Evolutionary conservation across 2,797 vertebrate species (phyloP), one percentile per base, ranked within the genome.

Genomic region (Amblyopsis hoosieri): DNA sequence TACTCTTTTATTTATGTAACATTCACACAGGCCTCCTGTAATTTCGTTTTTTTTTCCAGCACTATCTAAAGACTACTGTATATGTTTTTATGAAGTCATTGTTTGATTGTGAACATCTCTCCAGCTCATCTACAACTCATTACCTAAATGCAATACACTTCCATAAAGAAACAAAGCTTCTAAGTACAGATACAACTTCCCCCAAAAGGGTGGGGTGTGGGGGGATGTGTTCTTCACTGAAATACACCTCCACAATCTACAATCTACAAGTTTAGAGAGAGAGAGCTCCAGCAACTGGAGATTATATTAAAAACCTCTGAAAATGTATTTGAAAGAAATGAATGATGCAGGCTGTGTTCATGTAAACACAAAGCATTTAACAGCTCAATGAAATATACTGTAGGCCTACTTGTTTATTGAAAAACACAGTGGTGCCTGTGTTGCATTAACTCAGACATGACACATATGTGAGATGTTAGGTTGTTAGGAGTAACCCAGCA

Each of bases 401-500:
- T 23, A 23, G 19, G 19, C 19, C 19, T 23, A 17, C 12, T 31
- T 54, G 12, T 19, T 52, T 52, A 19, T 15, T 14, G 3, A 50
- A 50, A 14, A 37, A 37, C 33, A 4, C 12, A 69, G 76, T 58
- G 66, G 76, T 58, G 66, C 29, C 64, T 62, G 68, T 84, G 80
- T 66, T 75, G 75, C 54, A 51, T 81, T 76, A 70, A 80, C 80
- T 82, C 60, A 57, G 75, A 48, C 48, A n/a, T 68, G 69, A 82
- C 83, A 82, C 62, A 71, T 37, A 71, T 37, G 33, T 37, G 33
- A 4, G 33, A 37, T 37, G 5, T 37, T 37, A 37, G 33, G 33
- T 47, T 47, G 10, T 47, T 23, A 23, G 2, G 3, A 12, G 46
- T 47, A 11, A 47, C 11, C 11, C 46, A 47, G 46, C 10, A 47